Conservation (phyloP, 2,797 vertebrate species). For the Arrhamphus sclerolepis region DNA sequence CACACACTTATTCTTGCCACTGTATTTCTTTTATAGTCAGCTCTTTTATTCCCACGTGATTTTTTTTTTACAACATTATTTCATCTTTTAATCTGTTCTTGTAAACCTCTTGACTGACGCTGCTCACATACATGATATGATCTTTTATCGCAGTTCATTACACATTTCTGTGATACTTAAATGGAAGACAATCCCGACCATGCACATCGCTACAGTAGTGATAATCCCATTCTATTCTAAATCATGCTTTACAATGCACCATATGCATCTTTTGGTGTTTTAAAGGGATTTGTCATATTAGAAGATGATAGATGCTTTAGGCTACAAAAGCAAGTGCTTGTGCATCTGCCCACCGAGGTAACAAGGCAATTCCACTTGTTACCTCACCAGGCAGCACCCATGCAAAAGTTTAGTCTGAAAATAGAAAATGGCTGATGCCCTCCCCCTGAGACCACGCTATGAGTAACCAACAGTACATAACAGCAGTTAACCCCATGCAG, state of each 20-base stretch:
- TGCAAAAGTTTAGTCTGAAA: constrained; percentile 71
- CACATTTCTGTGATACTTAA: neutral
- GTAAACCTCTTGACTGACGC: neutral
- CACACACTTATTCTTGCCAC: no score
- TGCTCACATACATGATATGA: neutral
- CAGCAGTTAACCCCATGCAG: constrained; percentile 73
- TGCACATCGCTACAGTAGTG: constrained; percentile 1
- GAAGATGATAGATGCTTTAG: constrained; percentile 37
- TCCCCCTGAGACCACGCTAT: constrained; percentile 62
- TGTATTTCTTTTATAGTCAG: no score
- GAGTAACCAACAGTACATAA: constrained; percentile 75
- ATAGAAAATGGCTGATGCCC: constrained; percentile 69
- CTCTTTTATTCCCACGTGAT: no score
- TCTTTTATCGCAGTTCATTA: neutral
- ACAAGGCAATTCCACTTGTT: constrained; percentile 58
- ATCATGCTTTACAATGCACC: constrained; percentile 24
- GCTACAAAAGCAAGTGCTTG: constrained; percentile 24
- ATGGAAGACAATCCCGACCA: constrained; percentile 2
- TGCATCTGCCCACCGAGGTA: constrained; percentile 31
- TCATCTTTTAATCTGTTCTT: no score
- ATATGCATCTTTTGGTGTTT: constrained; percentile 11
- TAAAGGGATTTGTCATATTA: constrained; percentile 65
- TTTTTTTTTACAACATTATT: no score
- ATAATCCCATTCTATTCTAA: constrained; percentile 38
- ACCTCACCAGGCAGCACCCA: constrained; percentile 60